Base-by-base conservation (phyloP, 2,113 vertebrate genomes). In the Aythya baeri region DNA sequence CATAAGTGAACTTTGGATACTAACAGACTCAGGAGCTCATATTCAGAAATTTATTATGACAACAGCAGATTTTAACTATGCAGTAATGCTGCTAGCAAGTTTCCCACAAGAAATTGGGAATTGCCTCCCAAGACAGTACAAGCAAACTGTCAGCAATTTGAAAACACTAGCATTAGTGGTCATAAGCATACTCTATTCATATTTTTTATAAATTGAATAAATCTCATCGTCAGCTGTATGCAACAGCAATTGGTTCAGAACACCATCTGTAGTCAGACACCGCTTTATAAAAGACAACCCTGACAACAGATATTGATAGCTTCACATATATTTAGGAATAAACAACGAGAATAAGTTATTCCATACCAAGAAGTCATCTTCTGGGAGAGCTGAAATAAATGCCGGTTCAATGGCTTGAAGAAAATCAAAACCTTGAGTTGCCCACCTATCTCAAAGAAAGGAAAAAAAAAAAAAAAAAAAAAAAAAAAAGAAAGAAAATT, bases 371-470 rank as follows among this genome's bases (percentile, higher is more conserved):
- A 99, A 99, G 96, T 99, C 99, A 61, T 99, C 99, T 97, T 99
- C 99, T 49, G 99, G 99, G 86, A 99, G 97, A 54, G 99, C 99
- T 68, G 99, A 99, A 97, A 99, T 99, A 95, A 99, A 99, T 63
- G 97, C 99, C 46, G 99, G 99, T 88, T 99, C 99, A 36, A 99
- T 99, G 32, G 99, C 99, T 97, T 99, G 99, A 76, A 99, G 99
- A 94, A 99, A 99, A 97, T 99, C 99, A 97, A 99, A 99, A 63
- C 99, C 99, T 97, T 99, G 99, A 89, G 99, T 99, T 67, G 99
- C 99, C 99, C 99, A 99, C 94, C 99, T 99, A 93, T 71, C 54
- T 85, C 88, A 84, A 96, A 38, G 27, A 11, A 52, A 52, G 25
- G 6, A 87, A 93, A 86, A 93, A 44, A 70, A 11, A 52, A 52